Percentiles rank a stretch among this genome's conserved stretches.
Evolutionary conservation across 1,140 invertebrate genomes (phyloP).

Genomic region (Argopecten irradians): DNA sequence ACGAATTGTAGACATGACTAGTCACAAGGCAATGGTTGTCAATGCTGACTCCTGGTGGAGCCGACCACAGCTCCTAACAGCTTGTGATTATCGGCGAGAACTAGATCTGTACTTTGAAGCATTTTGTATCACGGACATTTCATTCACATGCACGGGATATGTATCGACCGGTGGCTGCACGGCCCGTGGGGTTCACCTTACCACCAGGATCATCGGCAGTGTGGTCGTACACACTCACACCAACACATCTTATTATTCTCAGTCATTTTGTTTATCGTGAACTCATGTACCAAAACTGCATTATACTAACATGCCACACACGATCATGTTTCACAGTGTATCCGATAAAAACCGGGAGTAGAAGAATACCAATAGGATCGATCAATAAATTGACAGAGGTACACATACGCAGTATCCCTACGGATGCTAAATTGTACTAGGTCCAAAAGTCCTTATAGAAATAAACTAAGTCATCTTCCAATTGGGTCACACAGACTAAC

Average conservation of each 20-base stretch:
- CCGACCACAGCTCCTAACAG: not conserved
- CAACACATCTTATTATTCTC: not conserved
- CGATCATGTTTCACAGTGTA: not conserved
- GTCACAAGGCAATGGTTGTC: not conserved
- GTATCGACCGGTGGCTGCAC: not conserved
- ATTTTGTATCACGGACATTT: conserved; percentile 2
- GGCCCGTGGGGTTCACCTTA: not conserved
- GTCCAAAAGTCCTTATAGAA: not conserved
- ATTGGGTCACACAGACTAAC: not conserved
- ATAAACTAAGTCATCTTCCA: not conserved
- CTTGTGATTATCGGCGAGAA: not conserved
- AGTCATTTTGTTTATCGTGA: not conserved
- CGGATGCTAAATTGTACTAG: not conserved
- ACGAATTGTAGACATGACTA: conserved; percentile 74
- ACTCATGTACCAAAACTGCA: not conserved
- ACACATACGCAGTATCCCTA: not conserved
- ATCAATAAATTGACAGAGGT: not conserved
- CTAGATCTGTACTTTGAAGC: conserved; percentile 1
- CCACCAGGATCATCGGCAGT: not conserved
- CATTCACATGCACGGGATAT: conserved; percentile 15
- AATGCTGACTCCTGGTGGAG: not conserved
- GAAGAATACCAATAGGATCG: not conserved
- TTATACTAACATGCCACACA: not conserved
- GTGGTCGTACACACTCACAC: not conserved
- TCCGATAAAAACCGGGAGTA: not conserved